Conservation (phyloP, 2,888 invertebrate genomes). For the Drosophila meridiana region DNA sequence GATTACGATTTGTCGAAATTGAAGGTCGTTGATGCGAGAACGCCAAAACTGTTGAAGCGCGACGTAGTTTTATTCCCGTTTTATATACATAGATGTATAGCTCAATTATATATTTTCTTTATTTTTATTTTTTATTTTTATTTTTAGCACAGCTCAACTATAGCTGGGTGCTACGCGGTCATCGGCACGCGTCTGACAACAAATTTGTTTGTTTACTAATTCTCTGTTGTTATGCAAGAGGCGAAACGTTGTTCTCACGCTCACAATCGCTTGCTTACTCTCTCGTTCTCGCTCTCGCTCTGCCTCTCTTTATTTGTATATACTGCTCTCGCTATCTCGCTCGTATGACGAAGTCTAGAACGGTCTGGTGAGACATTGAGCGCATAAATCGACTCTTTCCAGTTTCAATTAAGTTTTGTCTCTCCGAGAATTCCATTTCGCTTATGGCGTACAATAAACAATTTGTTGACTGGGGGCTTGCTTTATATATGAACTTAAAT, state of each 20-base stretch:
- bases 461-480: neutral
- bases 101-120: neutral
- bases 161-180: slow-evolving; percentile 12
- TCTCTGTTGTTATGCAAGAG: slow-evolving; percentile 47
- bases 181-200: slow-evolving; percentile 27
- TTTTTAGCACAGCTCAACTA: slow-evolving; percentile 12
- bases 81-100: neutral
- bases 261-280: neutral
- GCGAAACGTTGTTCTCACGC: neutral
- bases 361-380: slow-evolving; percentile 27
- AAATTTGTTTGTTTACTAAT: slow-evolving; percentile 49
- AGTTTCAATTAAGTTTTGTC: neutral
- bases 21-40: neutral
- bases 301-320: neutral
- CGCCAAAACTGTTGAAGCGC: slow-evolving; percentile 41
- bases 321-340: neutral
- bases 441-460: neutral
- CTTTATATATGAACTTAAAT: neutral
- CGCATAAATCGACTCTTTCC: slow-evolving; percentile 4
- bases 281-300: neutral
- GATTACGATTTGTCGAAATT: neutral
- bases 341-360: neutral
- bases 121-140: slow-evolving; percentile 2
- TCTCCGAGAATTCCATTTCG: slow-evolving; percentile 1
- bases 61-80: slow-evolving; percentile 6